Evolutionary conservation across 2,113 vertebrate genomes (phyloP).

Genomic region (Craseonycteris thonglongyai): DNA sequence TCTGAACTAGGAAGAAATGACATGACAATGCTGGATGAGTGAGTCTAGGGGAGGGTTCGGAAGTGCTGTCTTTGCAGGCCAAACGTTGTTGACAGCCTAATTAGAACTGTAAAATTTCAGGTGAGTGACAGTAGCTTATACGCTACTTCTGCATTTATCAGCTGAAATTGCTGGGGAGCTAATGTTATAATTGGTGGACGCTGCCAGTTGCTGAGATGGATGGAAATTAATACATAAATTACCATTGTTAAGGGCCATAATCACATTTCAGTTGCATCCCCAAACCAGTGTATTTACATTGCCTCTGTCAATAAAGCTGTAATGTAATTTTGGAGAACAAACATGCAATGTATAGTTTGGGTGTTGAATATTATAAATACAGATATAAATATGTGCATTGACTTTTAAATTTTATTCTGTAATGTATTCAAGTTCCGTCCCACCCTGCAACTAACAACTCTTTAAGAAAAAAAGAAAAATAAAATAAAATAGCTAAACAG

Average conservation of each 20-base stretch:
- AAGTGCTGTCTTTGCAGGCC: slow-evolving; percentile 51
- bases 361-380: slow-evolving; percentile 5
- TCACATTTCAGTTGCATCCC: slow-evolving; percentile 64
- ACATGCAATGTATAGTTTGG: not conserved
- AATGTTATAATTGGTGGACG: slow-evolving; percentile 92
- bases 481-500: not conserved
- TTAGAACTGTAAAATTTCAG: slow-evolving; percentile 86
- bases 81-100: slow-evolving; percentile 82
- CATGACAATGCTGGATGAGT: not conserved
- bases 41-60: slow-evolving; percentile 44
- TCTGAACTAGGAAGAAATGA: slow-evolving; percentile 44
- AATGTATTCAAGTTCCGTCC: not conserved
- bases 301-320: not conserved
- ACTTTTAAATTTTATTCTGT: slow-evolving; percentile 4
- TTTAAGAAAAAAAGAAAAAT: not conserved
- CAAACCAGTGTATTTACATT: slow-evolving; percentile 28
- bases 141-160: slow-evolving; percentile 86
- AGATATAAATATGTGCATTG: not conserved
- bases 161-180: slow-evolving; percentile 88
- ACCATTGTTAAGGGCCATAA: slow-evolving; percentile 85
- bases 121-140: slow-evolving; percentile 89
- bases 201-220: slow-evolving; percentile 89
- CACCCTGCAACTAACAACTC: not conserved
- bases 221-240: slow-evolving; percentile 93
- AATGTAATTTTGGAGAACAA: not conserved